Evolutionary conservation across 2,888 invertebrate genomes (phyloP).

Genomic region (Sinopyrophorus schimmeli): DNA sequence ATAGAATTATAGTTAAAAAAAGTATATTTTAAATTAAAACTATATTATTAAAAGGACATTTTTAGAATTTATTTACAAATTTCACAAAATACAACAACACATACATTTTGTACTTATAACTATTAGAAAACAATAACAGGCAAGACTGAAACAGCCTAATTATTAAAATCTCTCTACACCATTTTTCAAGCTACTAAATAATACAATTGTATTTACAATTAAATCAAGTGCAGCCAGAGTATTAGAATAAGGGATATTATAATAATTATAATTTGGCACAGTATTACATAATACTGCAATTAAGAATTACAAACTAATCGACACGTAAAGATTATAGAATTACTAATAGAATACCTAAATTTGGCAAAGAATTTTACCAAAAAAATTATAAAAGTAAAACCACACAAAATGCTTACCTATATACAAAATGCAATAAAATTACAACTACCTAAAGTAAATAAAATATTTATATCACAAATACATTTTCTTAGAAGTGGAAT

Average conservation of each 20-base stretch:
- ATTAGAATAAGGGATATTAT: slow-evolving; percentile 32
- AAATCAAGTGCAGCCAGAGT: slow-evolving; percentile 27
- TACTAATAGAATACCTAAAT: slow-evolving; percentile 18
- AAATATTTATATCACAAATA: slow-evolving; percentile 52
- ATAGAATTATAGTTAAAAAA: no score
- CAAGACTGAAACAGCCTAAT: slow-evolving; percentile 56
- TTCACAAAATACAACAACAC: slow-evolving; percentile 55
- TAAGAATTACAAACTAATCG: slow-evolving; percentile 29
- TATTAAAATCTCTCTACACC: slow-evolving; percentile 48
- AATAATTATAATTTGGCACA: slow-evolving; percentile 47
- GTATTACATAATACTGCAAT: slow-evolving; percentile 49
- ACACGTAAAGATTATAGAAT: slow-evolving; percentile 18
- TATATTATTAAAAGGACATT: slow-evolving; percentile 18
- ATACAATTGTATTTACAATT: slow-evolving; percentile 40
- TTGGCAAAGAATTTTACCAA: slow-evolving; percentile 20
- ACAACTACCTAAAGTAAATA: slow-evolving; percentile 27
- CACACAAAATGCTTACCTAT: slow-evolving; percentile 33
- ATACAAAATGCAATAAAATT: slow-evolving; percentile 32
- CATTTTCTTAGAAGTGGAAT: slow-evolving; percentile 54
- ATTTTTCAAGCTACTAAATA: slow-evolving; percentile 46
- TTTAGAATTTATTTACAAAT: slow-evolving; percentile 56
- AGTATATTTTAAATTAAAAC: no score
- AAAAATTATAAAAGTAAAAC: slow-evolving; percentile 23
- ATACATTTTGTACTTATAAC: slow-evolving; percentile 56
- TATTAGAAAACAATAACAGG: slow-evolving; percentile 57